Conservation (phyloP, 2,113 vertebrate genomes). For the Sorex araneus region DNA sequence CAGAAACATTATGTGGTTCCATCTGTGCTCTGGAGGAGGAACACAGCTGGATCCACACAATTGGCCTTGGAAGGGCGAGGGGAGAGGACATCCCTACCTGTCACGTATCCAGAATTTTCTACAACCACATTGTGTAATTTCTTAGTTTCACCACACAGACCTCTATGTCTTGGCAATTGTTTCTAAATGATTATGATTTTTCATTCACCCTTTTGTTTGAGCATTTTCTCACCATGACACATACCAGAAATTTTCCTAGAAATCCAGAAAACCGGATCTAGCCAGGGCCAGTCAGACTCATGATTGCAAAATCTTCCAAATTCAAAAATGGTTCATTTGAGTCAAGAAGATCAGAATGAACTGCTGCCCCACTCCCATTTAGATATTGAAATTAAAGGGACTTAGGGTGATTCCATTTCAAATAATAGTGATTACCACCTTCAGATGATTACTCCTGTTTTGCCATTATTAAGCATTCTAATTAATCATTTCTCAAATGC, state of each 20-base stretch:
- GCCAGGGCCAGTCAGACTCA: not conserved
- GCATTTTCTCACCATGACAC: slow-evolving; percentile 64
- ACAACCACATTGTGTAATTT: not conserved
- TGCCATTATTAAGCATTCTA: not conserved
- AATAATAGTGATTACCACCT: not conserved
- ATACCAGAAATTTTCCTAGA: slow-evolving; percentile 77
- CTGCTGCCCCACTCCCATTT: too few species aligned
- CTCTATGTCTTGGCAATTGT: slow-evolving; percentile 29
- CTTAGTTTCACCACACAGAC: not conserved
- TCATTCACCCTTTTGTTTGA: slow-evolving; percentile 56
- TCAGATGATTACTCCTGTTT: not conserved
- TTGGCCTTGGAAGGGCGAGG: not conserved
- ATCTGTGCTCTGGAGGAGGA: not conserved
- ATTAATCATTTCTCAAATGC: not conserved
- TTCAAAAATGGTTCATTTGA: slow-evolving; percentile 60
- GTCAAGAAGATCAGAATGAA: slow-evolving; percentile 14
- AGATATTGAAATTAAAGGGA: not conserved
- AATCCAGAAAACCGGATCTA: slow-evolving; percentile 58
- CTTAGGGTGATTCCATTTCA: not conserved
- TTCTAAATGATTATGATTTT: slow-evolving; percentile 62
- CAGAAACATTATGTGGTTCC: not conserved
- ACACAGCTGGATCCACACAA: not conserved
- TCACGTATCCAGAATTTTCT: slow-evolving; percentile 14
- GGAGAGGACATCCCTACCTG: not conserved
- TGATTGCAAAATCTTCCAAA: slow-evolving; percentile 70